phyloP scores from a whole-genome alignment of 2,797 vertebrate genomes.

The Valencia hispanica region DNA sequence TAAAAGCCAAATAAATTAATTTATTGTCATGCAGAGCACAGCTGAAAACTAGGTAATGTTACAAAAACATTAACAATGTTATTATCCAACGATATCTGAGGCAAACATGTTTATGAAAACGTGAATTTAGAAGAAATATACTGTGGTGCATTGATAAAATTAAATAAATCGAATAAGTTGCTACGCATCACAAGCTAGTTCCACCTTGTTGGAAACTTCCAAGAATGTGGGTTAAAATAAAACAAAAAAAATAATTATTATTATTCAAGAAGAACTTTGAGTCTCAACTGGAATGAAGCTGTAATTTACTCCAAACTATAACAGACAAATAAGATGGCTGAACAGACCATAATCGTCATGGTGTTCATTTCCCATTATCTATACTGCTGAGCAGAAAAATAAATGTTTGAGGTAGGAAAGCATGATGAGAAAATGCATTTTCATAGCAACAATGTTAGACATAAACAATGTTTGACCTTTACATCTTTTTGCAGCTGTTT shows the following conservation, averaged over 20 bases:
- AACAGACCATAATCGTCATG: not conserved
- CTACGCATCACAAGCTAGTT: not conserved
- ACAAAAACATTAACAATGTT: not conserved
- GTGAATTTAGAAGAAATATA: not conserved
- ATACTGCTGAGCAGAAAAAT: constrained; percentile 1
- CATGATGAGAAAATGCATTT: not conserved
- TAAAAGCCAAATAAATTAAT: not conserved
- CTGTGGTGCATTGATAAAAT: not conserved
- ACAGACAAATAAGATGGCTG: not conserved
- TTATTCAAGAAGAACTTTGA: not conserved
- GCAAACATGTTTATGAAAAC: not conserved
- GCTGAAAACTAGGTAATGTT: not conserved
- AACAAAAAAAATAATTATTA: too few relatives aligned
- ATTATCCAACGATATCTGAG: not conserved
- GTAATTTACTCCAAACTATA: not conserved
- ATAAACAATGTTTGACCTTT: constrained; percentile 1
- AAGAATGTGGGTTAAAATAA: not conserved
- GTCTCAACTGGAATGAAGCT: not conserved
- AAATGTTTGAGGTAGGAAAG: not conserved
- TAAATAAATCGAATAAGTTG: not conserved
- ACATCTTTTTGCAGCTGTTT: not conserved
- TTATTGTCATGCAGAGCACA: not conserved
- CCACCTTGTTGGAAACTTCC: not conserved
- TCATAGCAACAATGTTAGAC: constrained; percentile 1
- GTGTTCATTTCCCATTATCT: not conserved